A percentile compares a stretch with the other conserved stretches of the same genome.
Evolutionary conservation across 2,888 invertebrate genomes (phyloP).

Genomic region (Ophonus ardosiacus): DNA sequence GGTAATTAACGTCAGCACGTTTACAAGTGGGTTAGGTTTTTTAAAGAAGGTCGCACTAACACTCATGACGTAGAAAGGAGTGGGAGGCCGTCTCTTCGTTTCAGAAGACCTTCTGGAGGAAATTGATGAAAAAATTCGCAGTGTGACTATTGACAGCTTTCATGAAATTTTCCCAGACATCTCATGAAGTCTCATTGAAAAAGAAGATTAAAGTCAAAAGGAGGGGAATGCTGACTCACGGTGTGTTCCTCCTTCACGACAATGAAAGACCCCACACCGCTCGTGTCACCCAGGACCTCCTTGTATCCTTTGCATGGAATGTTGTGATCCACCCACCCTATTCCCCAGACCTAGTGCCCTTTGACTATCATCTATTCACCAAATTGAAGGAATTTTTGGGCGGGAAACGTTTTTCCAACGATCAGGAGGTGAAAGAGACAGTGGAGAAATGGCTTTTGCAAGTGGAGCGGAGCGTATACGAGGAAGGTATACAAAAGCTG

Average conservation of each 20-base stretch:
- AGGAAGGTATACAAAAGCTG: neutral
- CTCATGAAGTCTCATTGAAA: too few species aligned
- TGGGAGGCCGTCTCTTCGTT: too few species aligned
- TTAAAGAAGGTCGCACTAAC: too few species aligned
- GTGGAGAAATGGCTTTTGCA: neutral
- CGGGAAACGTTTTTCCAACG: neutral
- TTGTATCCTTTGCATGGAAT: too few species aligned
- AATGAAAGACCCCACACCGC: neutral
- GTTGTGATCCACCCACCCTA: too few species aligned
- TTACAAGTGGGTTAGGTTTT: too few species aligned
- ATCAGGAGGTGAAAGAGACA: neutral
- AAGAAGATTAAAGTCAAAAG: neutral
- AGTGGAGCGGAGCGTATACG: neutral
- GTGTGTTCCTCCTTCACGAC: neutral
- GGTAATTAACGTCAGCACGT: too few species aligned
- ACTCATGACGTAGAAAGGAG: neutral
- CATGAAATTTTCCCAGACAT: too few species aligned
- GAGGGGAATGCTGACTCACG: neutral
- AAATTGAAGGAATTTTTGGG: too few species aligned
- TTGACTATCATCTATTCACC: neutral
- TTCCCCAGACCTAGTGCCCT: neutral
- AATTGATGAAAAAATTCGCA: neutral
- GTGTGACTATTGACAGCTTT: neutral
- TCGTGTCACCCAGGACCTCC: too few species aligned
- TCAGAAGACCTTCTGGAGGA: too few species aligned